Evolutionary conservation across 2,888 invertebrate species (phyloP), one percentile per base, ranked within the genome.

Genomic region (Thalpophila matura): DNA sequence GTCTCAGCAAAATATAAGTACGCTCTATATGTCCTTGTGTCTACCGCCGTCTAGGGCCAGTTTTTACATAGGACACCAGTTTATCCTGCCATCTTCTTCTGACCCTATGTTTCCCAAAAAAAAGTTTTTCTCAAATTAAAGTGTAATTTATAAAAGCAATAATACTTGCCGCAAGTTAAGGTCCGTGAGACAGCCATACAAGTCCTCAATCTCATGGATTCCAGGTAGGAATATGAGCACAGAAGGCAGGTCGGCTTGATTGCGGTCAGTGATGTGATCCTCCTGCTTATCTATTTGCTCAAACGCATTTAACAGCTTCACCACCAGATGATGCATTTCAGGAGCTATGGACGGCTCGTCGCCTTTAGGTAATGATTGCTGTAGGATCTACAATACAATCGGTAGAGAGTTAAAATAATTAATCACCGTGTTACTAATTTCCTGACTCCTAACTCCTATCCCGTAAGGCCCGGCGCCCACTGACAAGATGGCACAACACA

Each of bases 141-240:
- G n/a, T n/a, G n/a, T n/a, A n/a, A n/a, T n/a, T n/a, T n/a, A n/a
- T n/a, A n/a, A n/a, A n/a, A n/a, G n/a, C 4, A n/a, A 27, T 10
- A 7, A 46, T 31, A 57, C 76, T 63, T 79, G 91, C 94, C 93
- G 89, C 42, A 91, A 72, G 0, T 51, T 55, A 3, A 35, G 4
- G 72, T 94, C 86, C 16, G 81, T 88, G 31, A 95, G 83, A 33
- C 87, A 89, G 4, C 87, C 93, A 82, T 96, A 96, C 81, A 97
- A 92, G 55, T 96, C 96, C 84, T 98, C 97, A 60, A 98, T 98
- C 94, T 99, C 98, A 79, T 96, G 93, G 53, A 98, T 96, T 43
- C 98, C 99, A 0, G 99, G 99, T 71, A 99, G 89, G 89, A 99
- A 99, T 54, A 99, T 96, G 0, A 99, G 95, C 18, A 99, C 97